Base-by-base conservation (phyloP, 2,113 vertebrate genomes). In the Chunga burmeisteri region DNA sequence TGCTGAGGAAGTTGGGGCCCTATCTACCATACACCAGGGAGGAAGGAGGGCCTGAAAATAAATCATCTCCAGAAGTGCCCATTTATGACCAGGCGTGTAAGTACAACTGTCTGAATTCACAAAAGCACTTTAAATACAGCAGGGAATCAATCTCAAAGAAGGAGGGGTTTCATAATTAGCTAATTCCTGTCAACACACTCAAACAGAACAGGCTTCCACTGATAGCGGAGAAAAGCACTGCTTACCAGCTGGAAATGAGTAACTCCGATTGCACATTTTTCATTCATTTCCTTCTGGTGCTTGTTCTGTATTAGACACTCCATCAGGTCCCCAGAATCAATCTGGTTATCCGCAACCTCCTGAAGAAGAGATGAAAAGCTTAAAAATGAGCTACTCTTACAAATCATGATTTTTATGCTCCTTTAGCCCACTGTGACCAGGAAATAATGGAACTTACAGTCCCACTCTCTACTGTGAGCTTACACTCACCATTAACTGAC, bases 271-370 rank as follows among this genome's bases (percentile, higher is more conserved):
- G 97, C 92, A 50, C 99, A 99, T 95, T 99, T 99, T 81, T 99
- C 99, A 59, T 99, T 99, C 99, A 99, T 99, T 94, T 99, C 99
- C 96, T 99, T 99, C 98, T 99, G 99, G 96, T 99, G 99, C 92
- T 99, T 99, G 94, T 99, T 99, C 98, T 99, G 99, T 86, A 99
- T 99, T 78, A 99, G 98, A 92, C 99, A 99, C 94, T 99, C 99
- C 99, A 99, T 99, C 95, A 99, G 98, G 86, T 99, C 99, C 16
- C 99, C 99, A 4, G 99, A 99, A 91, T 99, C 99, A 26, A 99
- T 99, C 97, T 99, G 99, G 96, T 99, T 99, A 96, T 99, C 99
- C 79, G 99, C 99, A 42, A 99, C 98, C 81, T 99, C 99, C 99
- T 99, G 82, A 75, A 66, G 34, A 95, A 94, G 38, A 80, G 23